Conservation (phyloP, 2,797 vertebrate species). For the Corythornis leucogaster region DNA sequence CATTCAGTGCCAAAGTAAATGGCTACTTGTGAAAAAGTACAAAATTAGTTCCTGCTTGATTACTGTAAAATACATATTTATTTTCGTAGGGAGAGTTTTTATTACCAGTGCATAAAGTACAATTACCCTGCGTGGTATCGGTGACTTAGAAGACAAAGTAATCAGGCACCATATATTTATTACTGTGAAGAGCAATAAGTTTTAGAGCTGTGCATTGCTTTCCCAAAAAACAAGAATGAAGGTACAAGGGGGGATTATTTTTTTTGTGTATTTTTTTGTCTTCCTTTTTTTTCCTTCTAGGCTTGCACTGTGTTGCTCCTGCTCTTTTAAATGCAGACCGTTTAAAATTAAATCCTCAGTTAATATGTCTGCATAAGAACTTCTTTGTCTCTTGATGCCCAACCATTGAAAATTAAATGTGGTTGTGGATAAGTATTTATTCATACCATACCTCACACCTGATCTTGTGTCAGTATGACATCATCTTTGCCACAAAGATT, state of each 20-base stretch:
- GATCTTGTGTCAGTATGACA: constrained; percentile 72
- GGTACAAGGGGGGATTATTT: neutral
- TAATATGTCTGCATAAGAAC: constrained; percentile 74
- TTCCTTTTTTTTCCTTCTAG: constrained; percentile 35
- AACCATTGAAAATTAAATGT: constrained; percentile 71
- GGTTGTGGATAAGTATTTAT: constrained; percentile 73
- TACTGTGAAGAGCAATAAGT: constrained; percentile 54
- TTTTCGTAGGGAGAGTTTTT: constrained; percentile 66
- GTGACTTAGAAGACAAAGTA: constrained; percentile 66
- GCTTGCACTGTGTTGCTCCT: constrained; percentile 34
- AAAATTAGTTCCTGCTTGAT: constrained; percentile 71
- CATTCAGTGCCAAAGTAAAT: constrained; percentile 73
- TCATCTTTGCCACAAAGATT: constrained; percentile 66
- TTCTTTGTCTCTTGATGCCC: constrained; percentile 70
- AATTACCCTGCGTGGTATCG: constrained; percentile 43
- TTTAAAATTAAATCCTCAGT: constrained; percentile 70
- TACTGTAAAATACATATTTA: constrained; percentile 68
- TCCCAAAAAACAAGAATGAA: constrained; percentile 30
- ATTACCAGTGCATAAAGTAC: constrained; percentile 50
- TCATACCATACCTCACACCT: constrained; percentile 73
- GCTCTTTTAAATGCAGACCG: constrained; percentile 46
- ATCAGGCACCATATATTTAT: constrained; percentile 17
- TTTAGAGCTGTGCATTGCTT: constrained; percentile 42
- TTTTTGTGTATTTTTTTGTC: constrained; percentile 5
- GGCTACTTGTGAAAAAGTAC: constrained; percentile 70